These are phyloP conservation scores for Rhizomys pruinosus DNA, from an alignment of 2,113 vertebrate genomes.

Conservation along the genomic window DNA sequence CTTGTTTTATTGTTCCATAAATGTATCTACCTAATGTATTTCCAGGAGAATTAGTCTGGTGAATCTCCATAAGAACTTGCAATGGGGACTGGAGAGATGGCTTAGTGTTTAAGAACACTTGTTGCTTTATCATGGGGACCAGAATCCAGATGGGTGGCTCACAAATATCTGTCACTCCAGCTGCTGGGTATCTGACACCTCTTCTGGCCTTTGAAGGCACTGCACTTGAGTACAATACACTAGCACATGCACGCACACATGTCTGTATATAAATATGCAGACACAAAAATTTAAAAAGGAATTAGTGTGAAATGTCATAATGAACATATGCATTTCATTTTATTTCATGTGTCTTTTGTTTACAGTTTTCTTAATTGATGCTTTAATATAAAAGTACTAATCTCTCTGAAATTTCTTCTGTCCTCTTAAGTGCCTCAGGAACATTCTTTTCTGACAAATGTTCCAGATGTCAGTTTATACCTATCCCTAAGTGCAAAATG, in stretches of 20 bases:
- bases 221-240: background rate
- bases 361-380: constrained; percentile 45
- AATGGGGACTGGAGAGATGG: background rate
- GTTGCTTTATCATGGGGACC: background rate
- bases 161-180: background rate
- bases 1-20: background rate
- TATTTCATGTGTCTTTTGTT: constrained; percentile 63
- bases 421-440: constrained; percentile 45
- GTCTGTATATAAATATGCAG: background rate
- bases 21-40: background rate
- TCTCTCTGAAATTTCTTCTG: constrained; percentile 56
- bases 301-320: constrained; percentile 30
- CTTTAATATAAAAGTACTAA: constrained; percentile 42
- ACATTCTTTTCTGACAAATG: constrained; percentile 67
- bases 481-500: constrained; percentile 68
- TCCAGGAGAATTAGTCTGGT: constrained; percentile 20
- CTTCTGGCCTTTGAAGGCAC: background rate
- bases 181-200: background rate
- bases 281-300: background rate
- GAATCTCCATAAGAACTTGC: constrained; percentile 19
- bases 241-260: background rate
- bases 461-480: constrained; percentile 75
- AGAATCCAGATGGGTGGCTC: background rate
- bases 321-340: constrained; percentile 77
- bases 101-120: background rate